Conservation (phyloP, 2,113 vertebrate genomes). For the Geothlypis trichas region DNA sequence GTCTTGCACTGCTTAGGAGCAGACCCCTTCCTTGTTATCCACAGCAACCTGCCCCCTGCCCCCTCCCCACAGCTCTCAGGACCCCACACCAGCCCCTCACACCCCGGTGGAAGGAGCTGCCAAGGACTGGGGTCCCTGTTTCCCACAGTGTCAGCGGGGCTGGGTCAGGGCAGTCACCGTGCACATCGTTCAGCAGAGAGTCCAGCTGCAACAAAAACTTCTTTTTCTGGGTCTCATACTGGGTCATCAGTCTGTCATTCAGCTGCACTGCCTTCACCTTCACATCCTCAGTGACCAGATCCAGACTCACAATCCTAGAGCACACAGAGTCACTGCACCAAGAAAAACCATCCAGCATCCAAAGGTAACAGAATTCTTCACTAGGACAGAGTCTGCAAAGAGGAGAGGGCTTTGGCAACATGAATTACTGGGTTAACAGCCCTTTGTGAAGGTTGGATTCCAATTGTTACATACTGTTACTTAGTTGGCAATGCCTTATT, state of each 20-base stretch:
- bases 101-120: accelerated
- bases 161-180: accelerated
- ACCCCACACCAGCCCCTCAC: not conserved
- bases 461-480: not conserved
- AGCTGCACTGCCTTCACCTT: accelerated
- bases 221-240: accelerated
- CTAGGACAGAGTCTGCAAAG: not conserved
- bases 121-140: not conserved
- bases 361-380: not conserved
- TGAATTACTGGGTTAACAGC: not conserved
- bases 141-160: accelerated
- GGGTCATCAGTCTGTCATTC: accelerated
- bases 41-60: not conserved
- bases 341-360: not conserved
- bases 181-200: accelerated
- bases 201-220: accelerated
- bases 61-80: not conserved
- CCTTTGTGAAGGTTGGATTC: not conserved
- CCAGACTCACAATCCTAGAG: not conserved
- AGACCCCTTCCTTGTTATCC: not conserved
- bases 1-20: not conserved
- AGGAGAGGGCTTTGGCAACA: not conserved
- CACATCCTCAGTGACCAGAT: accelerated
- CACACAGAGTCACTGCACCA: not conserved
- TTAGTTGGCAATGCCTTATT: not conserved